Evolutionary conservation across 2,888 invertebrate species (phyloP).

Genomic region (Crepidodera aurea): DNA sequence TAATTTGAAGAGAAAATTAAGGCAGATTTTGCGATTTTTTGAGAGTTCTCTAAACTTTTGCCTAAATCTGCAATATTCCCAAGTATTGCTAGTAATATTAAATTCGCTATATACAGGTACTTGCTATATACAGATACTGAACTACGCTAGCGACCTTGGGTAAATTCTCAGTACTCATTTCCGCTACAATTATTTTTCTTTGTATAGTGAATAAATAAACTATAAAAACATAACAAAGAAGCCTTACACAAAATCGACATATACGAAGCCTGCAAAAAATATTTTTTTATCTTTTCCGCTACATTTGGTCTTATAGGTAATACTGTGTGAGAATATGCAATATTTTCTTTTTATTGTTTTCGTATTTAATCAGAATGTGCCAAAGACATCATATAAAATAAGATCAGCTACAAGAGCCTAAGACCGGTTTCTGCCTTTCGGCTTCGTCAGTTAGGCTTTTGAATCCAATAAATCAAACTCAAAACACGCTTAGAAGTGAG

Average conservation of each 20-base stretch:
- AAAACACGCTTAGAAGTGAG: no score
- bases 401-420: no score
- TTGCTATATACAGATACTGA: no score
- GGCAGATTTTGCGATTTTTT: no score
- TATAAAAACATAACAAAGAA: conserved; percentile 37
- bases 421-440: no score
- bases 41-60: neutral
- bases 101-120: no score
- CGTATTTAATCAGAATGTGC: no score
- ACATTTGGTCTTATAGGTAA: conserved; percentile 2
- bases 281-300: neutral
- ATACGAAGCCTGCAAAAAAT: conserved; percentile 18
- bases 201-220: conserved; percentile 30
- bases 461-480: no score
- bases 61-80: neutral
- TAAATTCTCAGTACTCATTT: conserved; percentile 3
- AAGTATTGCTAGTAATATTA: neutral
- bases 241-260: conserved; percentile 33
- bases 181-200: neutral
- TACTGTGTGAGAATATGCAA: neutral
- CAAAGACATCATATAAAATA: no score
- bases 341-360: no score
- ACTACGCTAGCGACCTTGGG: neutral
- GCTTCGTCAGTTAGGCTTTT: no score
- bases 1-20: no score